Base-by-base conservation (phyloP, 2,888 invertebrate genomes). In the Coronaproctus castanopsis region DNA sequence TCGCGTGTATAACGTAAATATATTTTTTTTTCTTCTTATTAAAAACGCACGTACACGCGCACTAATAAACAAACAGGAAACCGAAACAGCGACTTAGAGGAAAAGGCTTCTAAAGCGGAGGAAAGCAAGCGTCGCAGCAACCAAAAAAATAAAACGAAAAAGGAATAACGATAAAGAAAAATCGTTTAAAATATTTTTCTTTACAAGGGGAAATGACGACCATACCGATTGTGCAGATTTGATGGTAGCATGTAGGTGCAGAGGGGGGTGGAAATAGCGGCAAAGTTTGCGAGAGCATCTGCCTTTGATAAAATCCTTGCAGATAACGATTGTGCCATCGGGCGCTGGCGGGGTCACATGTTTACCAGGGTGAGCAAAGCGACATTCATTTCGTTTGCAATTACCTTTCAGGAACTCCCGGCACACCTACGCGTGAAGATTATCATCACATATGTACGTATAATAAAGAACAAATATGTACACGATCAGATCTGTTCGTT, bases 211-310 rank as follows among this genome's bases (percentile, higher is more conserved):
- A n/a, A n/a, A n/a, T n/a, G n/a, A n/a, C n/a, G n/a, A 64, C 73
- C 78, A 78, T 79, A 80, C 81, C 84, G 87, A 85, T 85, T 91
- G 91, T 83, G 90, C 89, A 81, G 85, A 81, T 88, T 90, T 90
- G 85, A 91, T 88, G 87, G 89, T 89, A 84, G 88, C 88, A 87
- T 89, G 89, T 81, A 95, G 91, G 88, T 95, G 93, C 84, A 91
- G 86, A 82, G 93, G 93, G 81, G 93, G 93, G 85, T 95, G 93
- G 86, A 92, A 93, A 89, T 93, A 93, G 85, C 92, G 90, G 88
- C 95, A 95, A 82, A 90, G 89, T 82, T 92, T 91, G 83, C 93
- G 90, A 82, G 87, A 85, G 85, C 93, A 93, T 84, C 90, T 87
- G 82, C 90, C 89, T 84, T 89, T 89, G 82, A 93, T 87, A 83